A percentile compares a stretch with the other conserved stretches of the same genome.
Conservation (phyloP, 2,113 vertebrate genomes). For the Heterotis niloticus region DNA sequence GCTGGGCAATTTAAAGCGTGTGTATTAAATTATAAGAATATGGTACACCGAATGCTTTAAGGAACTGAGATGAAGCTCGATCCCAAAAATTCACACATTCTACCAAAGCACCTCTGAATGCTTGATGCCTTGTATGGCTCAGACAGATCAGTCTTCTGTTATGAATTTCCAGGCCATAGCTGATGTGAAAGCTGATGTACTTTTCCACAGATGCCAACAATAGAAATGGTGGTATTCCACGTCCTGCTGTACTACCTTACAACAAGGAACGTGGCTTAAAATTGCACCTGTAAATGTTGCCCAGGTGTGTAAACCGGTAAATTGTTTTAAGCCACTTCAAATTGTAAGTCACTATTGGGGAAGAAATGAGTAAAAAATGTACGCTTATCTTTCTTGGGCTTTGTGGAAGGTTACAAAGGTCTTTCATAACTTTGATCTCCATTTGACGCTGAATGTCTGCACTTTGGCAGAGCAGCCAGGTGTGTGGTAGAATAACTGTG, state of each 20-base stretch:
- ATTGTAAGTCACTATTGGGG: too few relatives aligned
- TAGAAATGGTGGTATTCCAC: too few relatives aligned
- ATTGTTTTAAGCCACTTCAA: too few relatives aligned
- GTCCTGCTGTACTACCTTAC: conserved; percentile 45
- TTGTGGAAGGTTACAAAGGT: too few relatives aligned
- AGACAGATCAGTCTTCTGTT: conserved; percentile 89
- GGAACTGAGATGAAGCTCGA: conserved; percentile 91
- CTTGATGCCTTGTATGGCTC: conserved; percentile 87
- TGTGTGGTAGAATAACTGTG: conserved; percentile 52
- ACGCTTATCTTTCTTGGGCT: conserved; percentile 31
- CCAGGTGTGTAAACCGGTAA: too few relatives aligned
- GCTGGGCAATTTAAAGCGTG: conserved; percentile 48
- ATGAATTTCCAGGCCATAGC: conserved; percentile 96
- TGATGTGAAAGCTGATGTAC: conserved; percentile 71
- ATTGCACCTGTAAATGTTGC: conserved; percentile 42
- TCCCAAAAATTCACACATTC: conserved; percentile 97
- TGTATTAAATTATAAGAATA: conserved; percentile 68
- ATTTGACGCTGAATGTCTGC: conserved; percentile 46
- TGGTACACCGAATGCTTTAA: conserved; percentile 60
- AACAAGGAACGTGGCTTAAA: too few relatives aligned
- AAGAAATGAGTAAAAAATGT: background rate
- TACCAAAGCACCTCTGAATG: conserved; percentile 99
- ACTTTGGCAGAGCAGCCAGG: too few relatives aligned
- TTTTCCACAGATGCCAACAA: conserved; percentile 70
- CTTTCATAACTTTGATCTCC: too few relatives aligned